Evolutionary conservation across 2,888 invertebrate genomes (phyloP).

Genomic region (Cephus pygmeus): DNA sequence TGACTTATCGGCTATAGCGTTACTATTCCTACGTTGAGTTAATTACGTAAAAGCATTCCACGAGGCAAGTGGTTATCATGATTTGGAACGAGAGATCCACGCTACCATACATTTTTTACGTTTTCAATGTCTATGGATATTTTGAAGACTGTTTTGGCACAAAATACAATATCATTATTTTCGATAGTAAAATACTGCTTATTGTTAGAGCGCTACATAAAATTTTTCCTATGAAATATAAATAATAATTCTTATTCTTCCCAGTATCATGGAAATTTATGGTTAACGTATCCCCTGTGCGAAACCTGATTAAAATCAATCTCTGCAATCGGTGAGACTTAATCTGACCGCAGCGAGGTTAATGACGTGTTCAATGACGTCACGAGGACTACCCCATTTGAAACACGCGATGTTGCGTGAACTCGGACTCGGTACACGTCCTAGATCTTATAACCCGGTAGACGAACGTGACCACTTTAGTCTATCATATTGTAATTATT

Average conservation of each 20-base stretch:
- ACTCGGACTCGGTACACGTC: conserved; percentile 28
- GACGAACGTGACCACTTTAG: not conserved
- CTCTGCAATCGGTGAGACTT: not conserved
- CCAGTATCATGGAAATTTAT: not conserved
- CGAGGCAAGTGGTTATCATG: not conserved
- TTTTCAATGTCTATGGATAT: not conserved
- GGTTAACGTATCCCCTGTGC: not conserved
- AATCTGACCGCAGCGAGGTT: conserved; percentile 22
- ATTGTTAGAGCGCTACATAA: too few relatives aligned
- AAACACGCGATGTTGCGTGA: conserved; percentile 53
- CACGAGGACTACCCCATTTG: conserved; percentile 27
- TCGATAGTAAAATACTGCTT: too few relatives aligned
- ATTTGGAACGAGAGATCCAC: not conserved
- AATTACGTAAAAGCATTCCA: conserved; percentile 12
- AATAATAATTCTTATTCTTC: not conserved
- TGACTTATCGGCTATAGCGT: conserved; percentile 31
- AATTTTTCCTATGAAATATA: not conserved
- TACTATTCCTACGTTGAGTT: conserved; percentile 26
- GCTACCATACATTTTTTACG: not conserved
- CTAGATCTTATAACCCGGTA: conserved; percentile 32
- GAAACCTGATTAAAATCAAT: not conserved
- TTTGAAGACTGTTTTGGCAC: too few relatives aligned
- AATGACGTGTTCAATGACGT: conserved; percentile 44
- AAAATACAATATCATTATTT: too few relatives aligned
- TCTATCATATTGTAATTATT: not conserved